These are phyloP conservation scores for Emydoidea blandingii DNA, from an alignment of 2,797 vertebrate species.

Conservation along the genomic window DNA sequence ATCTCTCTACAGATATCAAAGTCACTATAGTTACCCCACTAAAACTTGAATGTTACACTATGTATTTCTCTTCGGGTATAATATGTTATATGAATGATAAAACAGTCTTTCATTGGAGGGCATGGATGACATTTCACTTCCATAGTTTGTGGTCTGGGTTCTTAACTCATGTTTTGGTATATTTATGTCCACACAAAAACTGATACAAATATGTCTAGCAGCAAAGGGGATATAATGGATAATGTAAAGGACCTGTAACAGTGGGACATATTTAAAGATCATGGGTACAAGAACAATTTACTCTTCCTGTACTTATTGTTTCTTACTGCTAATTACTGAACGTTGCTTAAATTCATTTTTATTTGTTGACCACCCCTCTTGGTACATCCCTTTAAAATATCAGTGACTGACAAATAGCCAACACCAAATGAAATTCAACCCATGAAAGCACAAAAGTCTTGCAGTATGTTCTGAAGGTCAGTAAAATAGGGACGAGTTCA, in stretches of 20 bases:
- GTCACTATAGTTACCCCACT: not conserved
- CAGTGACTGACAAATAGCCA: not conserved
- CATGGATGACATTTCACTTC: not conserved
- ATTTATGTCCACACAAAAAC: not conserved
- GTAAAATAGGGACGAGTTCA: not conserved
- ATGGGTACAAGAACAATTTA: not conserved
- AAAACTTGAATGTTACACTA: not conserved
- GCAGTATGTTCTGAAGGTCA: not conserved
- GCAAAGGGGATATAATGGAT: not conserved
- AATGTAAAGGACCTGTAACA: not conserved
- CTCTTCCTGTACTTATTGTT: not conserved
- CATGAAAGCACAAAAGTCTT: not conserved
- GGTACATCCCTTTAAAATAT: not conserved
- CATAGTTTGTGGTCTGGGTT: not conserved
- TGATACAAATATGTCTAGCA: not conserved
- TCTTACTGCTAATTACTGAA: not conserved
- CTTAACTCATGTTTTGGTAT: not conserved
- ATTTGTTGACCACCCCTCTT: not conserved
- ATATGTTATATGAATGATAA: fast-evolving
- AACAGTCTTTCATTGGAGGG: fast-evolving
- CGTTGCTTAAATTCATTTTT: not conserved
- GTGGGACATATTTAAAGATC: not conserved
- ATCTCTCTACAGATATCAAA: not conserved
- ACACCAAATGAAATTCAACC: not conserved
- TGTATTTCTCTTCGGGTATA: not conserved